A percentile compares a stretch with the other conserved stretches of the same genome.
phyloP scores from a whole-genome alignment of 2,797 vertebrate species.

The Nasua narica region DNA sequence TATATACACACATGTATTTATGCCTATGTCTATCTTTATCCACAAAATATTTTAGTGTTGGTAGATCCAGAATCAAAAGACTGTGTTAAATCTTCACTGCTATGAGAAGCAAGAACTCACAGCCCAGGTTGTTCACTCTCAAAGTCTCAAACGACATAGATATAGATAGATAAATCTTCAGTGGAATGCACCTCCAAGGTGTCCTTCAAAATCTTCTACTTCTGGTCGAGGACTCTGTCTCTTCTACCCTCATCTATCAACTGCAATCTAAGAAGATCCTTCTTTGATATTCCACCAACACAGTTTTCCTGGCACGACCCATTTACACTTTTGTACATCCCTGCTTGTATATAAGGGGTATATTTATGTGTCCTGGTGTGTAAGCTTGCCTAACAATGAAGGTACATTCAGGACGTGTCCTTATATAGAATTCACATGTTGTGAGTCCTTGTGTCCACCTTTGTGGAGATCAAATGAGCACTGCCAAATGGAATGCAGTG shows the following conservation, averaged over 20 bases:
- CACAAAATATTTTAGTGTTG: not conserved
- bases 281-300: not conserved
- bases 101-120: not conserved
- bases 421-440: not conserved
- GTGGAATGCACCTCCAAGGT: not conserved
- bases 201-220: not conserved
- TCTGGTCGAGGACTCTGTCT: not conserved
- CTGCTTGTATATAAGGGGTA: not conserved
- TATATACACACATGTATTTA: not conserved
- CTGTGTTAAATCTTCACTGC: not conserved
- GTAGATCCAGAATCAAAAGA: not conserved
- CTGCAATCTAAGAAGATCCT: not conserved
- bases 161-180: not conserved
- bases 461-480: not conserved
- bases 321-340: not conserved
- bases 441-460: not conserved
- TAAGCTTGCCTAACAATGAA: not conserved
- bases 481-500: rapidly evolving
- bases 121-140: not conserved
- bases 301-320: not conserved
- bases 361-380: not conserved
- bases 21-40: not conserved
- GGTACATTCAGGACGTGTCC: rapidly evolving
- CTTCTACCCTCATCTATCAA: not conserved
- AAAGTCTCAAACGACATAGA: not conserved